Evolutionary conservation across 2,113 vertebrate genomes (phyloP).

Genomic region (Nicator chloris): DNA sequence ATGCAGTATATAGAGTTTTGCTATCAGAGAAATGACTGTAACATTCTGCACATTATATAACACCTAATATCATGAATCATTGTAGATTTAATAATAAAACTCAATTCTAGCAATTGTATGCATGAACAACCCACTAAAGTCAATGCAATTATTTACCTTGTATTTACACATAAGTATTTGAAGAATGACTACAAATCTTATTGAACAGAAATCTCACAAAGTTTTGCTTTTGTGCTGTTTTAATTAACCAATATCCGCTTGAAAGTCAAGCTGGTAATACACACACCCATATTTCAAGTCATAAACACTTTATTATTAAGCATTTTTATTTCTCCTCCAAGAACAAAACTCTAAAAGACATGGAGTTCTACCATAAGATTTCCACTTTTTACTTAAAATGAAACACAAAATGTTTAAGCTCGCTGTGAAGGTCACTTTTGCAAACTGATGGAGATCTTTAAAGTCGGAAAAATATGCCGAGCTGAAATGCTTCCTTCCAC

Average conservation of each 20-base stretch:
- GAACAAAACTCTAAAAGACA: background rate
- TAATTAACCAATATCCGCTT: background rate
- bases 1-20: background rate
- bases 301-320: background rate
- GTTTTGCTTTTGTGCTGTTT: background rate
- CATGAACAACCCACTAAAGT: background rate
- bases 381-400: background rate
- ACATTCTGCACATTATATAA: background rate
- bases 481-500: background rate
- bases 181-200: background rate
- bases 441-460: background rate
- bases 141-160: background rate
- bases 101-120: background rate
- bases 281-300: background rate
- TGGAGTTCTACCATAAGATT: background rate
- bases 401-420: background rate
- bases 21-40: background rate
- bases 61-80: background rate
- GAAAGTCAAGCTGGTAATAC: background rate
- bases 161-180: background rate
- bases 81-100: background rate
- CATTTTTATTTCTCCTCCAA: background rate
- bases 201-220: background rate
- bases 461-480: accelerated
- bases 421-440: background rate